A percentile compares a stretch with the other conserved stretches of the same genome.
phyloP scores from a whole-genome alignment of 2,797 vertebrate species.

The Poeciliopsis gracilis region DNA sequence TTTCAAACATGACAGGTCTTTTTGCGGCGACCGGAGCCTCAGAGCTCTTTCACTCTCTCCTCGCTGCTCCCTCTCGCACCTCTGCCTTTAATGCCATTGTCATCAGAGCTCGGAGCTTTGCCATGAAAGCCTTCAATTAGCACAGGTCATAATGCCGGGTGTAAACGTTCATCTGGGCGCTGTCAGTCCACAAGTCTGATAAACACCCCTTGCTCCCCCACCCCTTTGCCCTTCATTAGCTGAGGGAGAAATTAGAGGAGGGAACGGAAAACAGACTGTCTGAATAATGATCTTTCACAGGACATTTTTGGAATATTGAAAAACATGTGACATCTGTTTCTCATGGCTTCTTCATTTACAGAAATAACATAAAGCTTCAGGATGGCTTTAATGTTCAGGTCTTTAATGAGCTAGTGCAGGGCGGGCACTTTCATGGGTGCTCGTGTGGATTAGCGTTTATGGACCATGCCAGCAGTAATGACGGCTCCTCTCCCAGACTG shows the following conservation, averaged over 20 bases:
- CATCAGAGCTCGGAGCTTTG: conserved; percentile 58
- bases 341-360: conserved; percentile 75
- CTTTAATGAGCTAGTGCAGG: conserved; percentile 80
- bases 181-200: conserved; percentile 69
- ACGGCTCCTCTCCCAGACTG: conserved; percentile 66
- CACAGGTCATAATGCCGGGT: conserved; percentile 70
- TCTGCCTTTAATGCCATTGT: conserved; percentile 71
- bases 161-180: conserved; percentile 73
- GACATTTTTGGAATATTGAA: conserved; percentile 77
- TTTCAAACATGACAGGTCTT: conserved; percentile 79
- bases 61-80: conserved; percentile 38
- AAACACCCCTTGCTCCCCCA: conserved; percentile 62
- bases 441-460: conserved; percentile 79
- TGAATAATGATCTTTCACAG: conserved; percentile 73
- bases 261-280: conserved; percentile 52
- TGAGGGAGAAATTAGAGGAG: conserved; percentile 63
- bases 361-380: conserved; percentile 77
- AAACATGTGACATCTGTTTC: conserved; percentile 81
- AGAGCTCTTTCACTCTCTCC: conserved; percentile 38
- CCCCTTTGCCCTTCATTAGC: conserved; percentile 70
- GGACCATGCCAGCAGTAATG: conserved; percentile 74
- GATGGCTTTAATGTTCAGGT: conserved; percentile 78
- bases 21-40: conserved; percentile 69
- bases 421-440: conserved; percentile 74
- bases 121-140: conserved; percentile 74